Conservation (phyloP, 2,113 vertebrate species). For the Coracopsis vasa region DNA sequence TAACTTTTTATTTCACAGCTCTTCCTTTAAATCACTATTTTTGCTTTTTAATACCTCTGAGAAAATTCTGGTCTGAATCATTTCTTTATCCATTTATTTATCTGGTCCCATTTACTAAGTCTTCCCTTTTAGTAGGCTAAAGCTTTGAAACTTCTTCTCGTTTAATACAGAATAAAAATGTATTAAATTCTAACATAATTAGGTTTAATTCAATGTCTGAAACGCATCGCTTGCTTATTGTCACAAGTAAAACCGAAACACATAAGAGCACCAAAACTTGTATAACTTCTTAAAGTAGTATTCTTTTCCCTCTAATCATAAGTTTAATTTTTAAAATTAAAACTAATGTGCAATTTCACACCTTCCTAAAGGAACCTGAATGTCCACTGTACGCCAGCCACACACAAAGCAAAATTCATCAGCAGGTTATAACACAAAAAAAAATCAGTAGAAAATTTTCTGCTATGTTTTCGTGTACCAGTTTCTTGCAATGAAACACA, state of each 20-base stretch:
- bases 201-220: neutral
- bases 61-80: neutral
- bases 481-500: neutral
- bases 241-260: neutral
- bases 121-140: neutral
- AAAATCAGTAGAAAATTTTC: neutral
- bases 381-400: neutral
- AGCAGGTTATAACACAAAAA: neutral
- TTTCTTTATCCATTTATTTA: neutral
- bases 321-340: slow-evolving; percentile 24
- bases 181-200: neutral
- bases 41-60: neutral
- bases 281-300: neutral
- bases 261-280: slow-evolving; percentile 33
- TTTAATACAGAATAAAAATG: neutral
- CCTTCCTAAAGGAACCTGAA: neutral
- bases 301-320: slow-evolving; percentile 9
- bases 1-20: slow-evolving; percentile 26
- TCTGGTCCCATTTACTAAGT: neutral
- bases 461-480: neutral
- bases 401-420: neutral
- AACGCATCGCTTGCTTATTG: neutral
- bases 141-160: neutral
- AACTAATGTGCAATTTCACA: neutral
- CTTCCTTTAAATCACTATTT: slow-evolving; percentile 7